Evolutionary conservation across 1,140 invertebrate species (phyloP), one percentile per base, ranked within the genome.

Genomic region (Listronotus bonariensis): DNA sequence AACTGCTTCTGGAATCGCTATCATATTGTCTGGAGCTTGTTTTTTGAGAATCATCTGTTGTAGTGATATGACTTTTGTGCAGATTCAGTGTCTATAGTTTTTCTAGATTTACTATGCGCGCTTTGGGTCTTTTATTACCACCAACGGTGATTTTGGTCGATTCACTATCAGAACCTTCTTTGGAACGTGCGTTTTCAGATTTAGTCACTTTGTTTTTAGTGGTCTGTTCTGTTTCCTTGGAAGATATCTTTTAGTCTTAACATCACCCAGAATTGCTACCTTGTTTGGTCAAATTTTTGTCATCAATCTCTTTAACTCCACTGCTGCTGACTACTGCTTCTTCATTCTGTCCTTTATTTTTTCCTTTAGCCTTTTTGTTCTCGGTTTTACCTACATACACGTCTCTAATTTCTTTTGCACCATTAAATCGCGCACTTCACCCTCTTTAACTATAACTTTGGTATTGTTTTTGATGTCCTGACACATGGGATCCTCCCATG

Each of bases 381-480:
- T 58, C 15, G n/a, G 8, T n/a, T 41, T 31, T 31, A 15, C 12
- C 7, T 6, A 45, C 53, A 32, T 9, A 55, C 11, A 45, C 40
- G 3, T 17, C 18, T 46, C 10, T 41, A 5, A 10, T 18, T 15
- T 18, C 17, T 51, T 46, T 26, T 49, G 42, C n/a, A 17, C 32
- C 26, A 57, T 11, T 41, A 65, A 34, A 60, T 71, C 53, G 18
- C 15, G 56, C 15, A 51, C 40, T 40, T 60, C 57, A 26, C 54
- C n/a, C 18, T 65, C 18, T n/a, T 53, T 49, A 9, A 55, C 57
- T 32, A 61, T 52, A 31, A 68, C 63, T 20, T 53, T 67, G 26
- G 36, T 57, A 17, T 65, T 42, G 10, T 55, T 55, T 31, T 32
- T 52, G 11, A 68, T 57, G 43, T 68, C 60, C 32, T 68, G 61